Evolutionary conservation across 2,888 invertebrate genomes (phyloP).

Genomic region (Trachelus troglodyta): DNA sequence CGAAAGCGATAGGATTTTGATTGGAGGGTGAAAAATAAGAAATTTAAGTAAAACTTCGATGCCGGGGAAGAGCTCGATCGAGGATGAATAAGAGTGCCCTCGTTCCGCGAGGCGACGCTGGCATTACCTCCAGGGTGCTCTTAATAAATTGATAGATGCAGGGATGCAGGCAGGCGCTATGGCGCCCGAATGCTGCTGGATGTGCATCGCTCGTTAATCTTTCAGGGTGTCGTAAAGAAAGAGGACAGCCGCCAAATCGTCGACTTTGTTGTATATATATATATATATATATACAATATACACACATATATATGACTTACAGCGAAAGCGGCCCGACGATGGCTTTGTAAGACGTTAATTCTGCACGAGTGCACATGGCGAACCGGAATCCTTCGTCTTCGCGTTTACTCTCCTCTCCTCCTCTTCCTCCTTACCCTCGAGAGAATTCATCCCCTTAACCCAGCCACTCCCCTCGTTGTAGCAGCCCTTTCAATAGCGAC

Average conservation of each 20-base stretch:
- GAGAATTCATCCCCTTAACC: neutral
- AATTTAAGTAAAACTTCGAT: neutral
- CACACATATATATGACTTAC: neutral
- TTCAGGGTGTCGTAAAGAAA: conserved; percentile 7
- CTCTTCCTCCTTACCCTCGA: neutral
- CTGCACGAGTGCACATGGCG: conserved; percentile 9
- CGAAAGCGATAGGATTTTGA: neutral
- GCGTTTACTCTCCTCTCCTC: neutral
- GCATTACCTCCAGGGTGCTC: neutral
- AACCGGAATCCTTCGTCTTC: neutral
- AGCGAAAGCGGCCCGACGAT: neutral
- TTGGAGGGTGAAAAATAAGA: neutral
- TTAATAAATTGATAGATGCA: conserved; percentile 2
- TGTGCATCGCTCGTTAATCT: conserved; percentile 8
- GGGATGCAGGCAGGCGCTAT: neutral
- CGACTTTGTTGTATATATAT: neutral
- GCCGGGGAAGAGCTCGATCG: neutral
- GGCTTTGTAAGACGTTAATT: conserved; percentile 10
- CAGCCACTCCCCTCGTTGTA: neutral
- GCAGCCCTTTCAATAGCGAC: neutral
- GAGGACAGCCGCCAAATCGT: neutral
- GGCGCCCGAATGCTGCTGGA: neutral
- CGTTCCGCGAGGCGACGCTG: neutral
- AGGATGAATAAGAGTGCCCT: neutral
- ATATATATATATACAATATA: neutral